These are phyloP conservation scores for Trichopoda pennipes DNA, from an alignment of 2,888 invertebrate species.

Conservation along the genomic window DNA sequence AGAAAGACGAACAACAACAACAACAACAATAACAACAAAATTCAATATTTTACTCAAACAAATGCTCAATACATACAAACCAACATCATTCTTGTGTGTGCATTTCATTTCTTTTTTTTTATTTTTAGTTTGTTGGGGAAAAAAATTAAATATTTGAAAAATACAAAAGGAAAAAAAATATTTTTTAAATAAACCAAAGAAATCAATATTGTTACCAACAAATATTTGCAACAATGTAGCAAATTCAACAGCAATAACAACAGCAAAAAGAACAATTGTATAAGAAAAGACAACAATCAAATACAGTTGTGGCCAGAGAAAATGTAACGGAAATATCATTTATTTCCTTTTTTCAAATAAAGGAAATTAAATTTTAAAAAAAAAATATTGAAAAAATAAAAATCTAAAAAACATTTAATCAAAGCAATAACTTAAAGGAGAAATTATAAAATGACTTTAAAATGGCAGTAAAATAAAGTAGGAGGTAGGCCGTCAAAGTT, in stretches of 20 bases:
- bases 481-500: too few species aligned
- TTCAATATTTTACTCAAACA: slow-evolving; percentile 45
- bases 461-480: too few species aligned
- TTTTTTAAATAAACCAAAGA: slow-evolving; percentile 52
- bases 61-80: slow-evolving; percentile 19
- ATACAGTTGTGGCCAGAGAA: slow-evolving; percentile 35
- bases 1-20: slow-evolving; percentile 4
- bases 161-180: neutral
- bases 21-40: neutral
- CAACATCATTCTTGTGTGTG: slow-evolving; percentile 2
- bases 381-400: neutral
- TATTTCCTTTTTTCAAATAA: slow-evolving; percentile 24
- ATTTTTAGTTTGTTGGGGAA: slow-evolving; percentile 17
- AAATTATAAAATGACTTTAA: too few species aligned
- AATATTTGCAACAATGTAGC: slow-evolving; percentile 61
- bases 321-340: slow-evolving; percentile 17
- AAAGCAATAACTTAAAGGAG: too few species aligned
- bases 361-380: slow-evolving; percentile 11
- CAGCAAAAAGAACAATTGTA: slow-evolving; percentile 32
- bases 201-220: slow-evolving; percentile 62
- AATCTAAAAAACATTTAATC: too few species aligned
- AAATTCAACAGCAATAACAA: slow-evolving; percentile 23
- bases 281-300: slow-evolving; percentile 11
- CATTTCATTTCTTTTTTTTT: slow-evolving; percentile 23
- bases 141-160: slow-evolving; percentile 29